Evolutionary conservation across 2,113 vertebrate genomes (phyloP).

Genomic region (Pollachius pollachius): DNA sequence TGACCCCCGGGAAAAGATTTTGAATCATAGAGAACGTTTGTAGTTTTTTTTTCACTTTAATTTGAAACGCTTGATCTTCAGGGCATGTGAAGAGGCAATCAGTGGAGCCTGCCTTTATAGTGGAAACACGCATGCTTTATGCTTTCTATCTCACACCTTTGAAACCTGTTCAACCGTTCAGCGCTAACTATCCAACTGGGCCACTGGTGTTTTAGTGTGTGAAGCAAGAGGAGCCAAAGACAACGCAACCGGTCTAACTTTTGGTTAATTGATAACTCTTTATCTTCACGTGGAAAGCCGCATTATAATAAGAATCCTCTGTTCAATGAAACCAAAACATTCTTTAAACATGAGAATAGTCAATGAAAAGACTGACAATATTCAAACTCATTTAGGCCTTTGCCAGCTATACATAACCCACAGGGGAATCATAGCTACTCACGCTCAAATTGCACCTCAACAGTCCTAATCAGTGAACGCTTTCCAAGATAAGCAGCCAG

Average conservation of each 20-base stretch:
- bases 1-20: conserved; percentile 58
- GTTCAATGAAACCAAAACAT: no score
- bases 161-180: conserved; percentile 22
- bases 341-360: no score
- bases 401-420: no score
- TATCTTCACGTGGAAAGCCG: no score
- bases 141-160: conserved; percentile 46
- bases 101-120: conserved; percentile 38
- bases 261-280: no score
- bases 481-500: neutral
- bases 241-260: no score
- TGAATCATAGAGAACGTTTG: conserved; percentile 44
- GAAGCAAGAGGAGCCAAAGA: neutral
- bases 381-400: no score
- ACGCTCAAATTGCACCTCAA: neutral
- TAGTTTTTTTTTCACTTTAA: conserved; percentile 36
- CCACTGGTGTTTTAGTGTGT: neutral
- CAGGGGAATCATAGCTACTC: neutral
- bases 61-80: conserved; percentile 55
- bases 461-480: neutral
- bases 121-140: conserved; percentile 41
- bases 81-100: neutral
- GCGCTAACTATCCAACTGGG: conserved; percentile 14
- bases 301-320: no score
- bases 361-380: no score